A percentile compares a stretch with the other conserved stretches of the same genome.
phyloP scores from a whole-genome alignment of 64 coral and sea anemone species.

The Dendrophyllia cribrosa region DNA sequence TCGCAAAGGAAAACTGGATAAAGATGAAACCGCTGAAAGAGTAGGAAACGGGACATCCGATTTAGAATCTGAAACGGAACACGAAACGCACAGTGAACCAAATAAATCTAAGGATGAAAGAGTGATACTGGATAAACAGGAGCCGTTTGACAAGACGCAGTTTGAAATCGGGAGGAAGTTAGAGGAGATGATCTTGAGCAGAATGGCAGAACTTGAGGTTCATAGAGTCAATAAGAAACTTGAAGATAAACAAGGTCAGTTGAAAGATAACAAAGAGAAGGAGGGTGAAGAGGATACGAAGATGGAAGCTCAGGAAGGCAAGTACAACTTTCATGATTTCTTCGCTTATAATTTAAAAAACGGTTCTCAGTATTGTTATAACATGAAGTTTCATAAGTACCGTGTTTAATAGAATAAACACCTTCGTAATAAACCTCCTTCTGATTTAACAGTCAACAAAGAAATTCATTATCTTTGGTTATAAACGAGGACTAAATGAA shows the following conservation, averaged over 20 bases:
- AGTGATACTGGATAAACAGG: background rate
- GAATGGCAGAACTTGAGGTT: conserved; percentile 20
- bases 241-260: background rate
- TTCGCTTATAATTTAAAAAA: background rate
- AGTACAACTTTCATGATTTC: background rate
- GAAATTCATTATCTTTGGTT: too few species aligned
- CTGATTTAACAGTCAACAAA: too few species aligned
- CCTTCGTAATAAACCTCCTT: too few species aligned
- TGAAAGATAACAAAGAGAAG: background rate
- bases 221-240: background rate
- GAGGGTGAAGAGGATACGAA: background rate
- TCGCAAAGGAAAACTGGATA: background rate
- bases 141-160: conserved; percentile 13
- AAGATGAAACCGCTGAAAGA: too few species aligned
- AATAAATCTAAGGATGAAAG: background rate
- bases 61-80: background rate
- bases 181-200: conserved; percentile 40
- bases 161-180: conserved; percentile 20
- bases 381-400: too few species aligned
- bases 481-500: too few species aligned
- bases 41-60: background rate
- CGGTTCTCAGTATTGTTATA: background rate
- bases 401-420: too few species aligned
- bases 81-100: background rate
- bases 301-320: background rate